Evolutionary conservation across 2,113 vertebrate species (phyloP).

Genomic region (Rynchops niger): DNA sequence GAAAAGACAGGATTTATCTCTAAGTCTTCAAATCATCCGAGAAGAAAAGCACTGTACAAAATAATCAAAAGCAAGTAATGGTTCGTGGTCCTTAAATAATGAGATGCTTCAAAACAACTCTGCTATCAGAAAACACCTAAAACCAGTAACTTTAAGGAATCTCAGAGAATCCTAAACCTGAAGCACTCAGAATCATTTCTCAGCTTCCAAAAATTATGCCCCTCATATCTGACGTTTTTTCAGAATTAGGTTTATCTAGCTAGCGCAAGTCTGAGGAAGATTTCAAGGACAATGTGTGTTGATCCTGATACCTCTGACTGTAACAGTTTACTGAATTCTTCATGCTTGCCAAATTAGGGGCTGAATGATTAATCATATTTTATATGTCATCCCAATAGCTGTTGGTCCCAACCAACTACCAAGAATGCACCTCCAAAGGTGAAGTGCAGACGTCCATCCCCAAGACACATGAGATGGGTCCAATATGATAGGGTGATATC

Average conservation of each 20-base stretch:
- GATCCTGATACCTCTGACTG: conserved; percentile 2
- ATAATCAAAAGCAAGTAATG: neutral
- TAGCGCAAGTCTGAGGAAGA: neutral
- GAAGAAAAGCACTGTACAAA: neutral
- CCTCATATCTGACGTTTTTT: neutral
- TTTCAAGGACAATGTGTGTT: conserved; percentile 22
- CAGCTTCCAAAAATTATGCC: neutral
- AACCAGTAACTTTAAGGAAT: neutral
- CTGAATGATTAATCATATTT: conserved; percentile 18
- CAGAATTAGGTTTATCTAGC: neutral
- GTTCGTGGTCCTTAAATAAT: neutral
- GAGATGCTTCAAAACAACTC: conserved; percentile 5
- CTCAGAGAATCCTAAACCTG: neutral
- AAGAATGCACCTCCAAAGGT: neutral
- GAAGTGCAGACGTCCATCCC: neutral
- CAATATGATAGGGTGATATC: neutral
- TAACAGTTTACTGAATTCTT: neutral
- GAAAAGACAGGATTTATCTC: neutral
- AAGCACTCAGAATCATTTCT: neutral
- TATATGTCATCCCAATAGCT: neutral
- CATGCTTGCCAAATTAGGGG: conserved; percentile 23
- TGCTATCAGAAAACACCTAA: neutral
- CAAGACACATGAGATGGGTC: neutral
- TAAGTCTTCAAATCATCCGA: neutral
- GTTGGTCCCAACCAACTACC: neutral